Percentiles rank a stretch among this genome's conserved stretches.
phyloP scores from a whole-genome alignment of 2,888 invertebrate genomes.

The Eupithecia dodoneata region DNA sequence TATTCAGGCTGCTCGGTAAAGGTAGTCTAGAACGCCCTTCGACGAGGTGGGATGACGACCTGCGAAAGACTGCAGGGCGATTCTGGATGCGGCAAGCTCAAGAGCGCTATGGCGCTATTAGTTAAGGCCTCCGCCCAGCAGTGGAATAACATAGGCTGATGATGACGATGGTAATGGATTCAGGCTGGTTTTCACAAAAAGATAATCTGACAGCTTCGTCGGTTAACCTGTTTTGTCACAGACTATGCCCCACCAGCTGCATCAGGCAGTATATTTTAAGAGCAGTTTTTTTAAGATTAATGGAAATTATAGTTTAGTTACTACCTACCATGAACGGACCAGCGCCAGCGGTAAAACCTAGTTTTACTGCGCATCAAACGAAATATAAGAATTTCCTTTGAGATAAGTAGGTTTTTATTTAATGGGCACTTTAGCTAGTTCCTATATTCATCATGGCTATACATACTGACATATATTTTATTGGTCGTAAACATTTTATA shows the following conservation, averaged over 20 bases:
- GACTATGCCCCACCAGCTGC: background rate
- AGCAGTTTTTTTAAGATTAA: background rate
- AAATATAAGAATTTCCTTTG: constrained; percentile 6
- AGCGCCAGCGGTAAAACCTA: constrained; percentile 7
- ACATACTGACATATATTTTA: constrained; percentile 27
- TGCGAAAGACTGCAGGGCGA: too few species aligned
- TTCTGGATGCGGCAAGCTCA: too few species aligned
- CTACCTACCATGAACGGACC: background rate
- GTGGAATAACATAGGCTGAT: too few species aligned
- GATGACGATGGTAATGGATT: too few species aligned
- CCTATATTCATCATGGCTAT: constrained; percentile 16
- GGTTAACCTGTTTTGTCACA: too few species aligned
- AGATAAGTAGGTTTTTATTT: constrained; percentile 14
- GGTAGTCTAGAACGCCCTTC: too few species aligned
- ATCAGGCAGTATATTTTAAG: background rate
- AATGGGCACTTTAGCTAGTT: constrained; percentile 7
- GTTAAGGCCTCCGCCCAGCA: too few species aligned
- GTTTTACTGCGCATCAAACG: constrained; percentile 10
- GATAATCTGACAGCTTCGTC: background rate
- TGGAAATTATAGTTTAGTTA: background rate
- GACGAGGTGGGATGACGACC: too few species aligned
- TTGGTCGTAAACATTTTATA: constrained; percentile 42
- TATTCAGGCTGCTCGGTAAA: too few species aligned
- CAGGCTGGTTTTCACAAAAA: too few species aligned
- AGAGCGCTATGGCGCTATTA: too few species aligned